A percentile compares a stretch with the other conserved stretches of the same genome.
phyloP scores from a whole-genome alignment of 2,797 vertebrate species.

The Bovichtus variegatus region DNA sequence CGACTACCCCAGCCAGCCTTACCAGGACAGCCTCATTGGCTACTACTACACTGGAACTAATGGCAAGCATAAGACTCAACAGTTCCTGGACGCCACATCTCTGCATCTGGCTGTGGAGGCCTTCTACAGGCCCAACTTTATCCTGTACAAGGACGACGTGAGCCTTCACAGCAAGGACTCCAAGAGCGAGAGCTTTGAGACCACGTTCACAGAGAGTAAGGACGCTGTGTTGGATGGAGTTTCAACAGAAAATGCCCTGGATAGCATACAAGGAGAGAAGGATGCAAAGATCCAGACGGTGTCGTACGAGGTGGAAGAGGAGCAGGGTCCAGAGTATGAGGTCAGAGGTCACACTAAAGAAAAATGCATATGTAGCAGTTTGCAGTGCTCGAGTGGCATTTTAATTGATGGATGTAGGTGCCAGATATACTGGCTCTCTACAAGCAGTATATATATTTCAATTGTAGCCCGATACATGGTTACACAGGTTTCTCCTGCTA shows the following conservation, averaged over 20 bases:
- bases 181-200: constrained; percentile 91
- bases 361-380: neutral
- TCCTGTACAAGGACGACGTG: constrained; percentile 88
- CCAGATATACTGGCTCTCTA: neutral
- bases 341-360: constrained; percentile 73
- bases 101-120: constrained; percentile 93
- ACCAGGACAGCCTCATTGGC: constrained; percentile 90
- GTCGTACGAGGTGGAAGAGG: constrained; percentile 93
- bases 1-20: constrained; percentile 84
- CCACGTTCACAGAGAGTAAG: constrained; percentile 91
- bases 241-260: constrained; percentile 62
- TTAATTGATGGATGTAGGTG: neutral
- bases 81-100: constrained; percentile 93
- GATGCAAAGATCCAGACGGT: constrained; percentile 92
- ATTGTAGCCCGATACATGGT: neutral
- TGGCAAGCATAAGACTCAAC: constrained; percentile 85
- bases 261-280: constrained; percentile 79
- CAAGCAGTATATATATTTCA: neutral
- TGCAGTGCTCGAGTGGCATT: neutral
- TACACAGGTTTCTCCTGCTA: neutral
- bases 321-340: constrained; percentile 91
- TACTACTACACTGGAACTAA: constrained; percentile 87
- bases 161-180: constrained; percentile 89
- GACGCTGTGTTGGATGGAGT: constrained; percentile 72
- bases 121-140: constrained; percentile 91